Percentiles rank a stretch among this genome's conserved stretches.
Conservation (phyloP, 2,797 vertebrate genomes). For the Propithecus deckenii region DNA sequence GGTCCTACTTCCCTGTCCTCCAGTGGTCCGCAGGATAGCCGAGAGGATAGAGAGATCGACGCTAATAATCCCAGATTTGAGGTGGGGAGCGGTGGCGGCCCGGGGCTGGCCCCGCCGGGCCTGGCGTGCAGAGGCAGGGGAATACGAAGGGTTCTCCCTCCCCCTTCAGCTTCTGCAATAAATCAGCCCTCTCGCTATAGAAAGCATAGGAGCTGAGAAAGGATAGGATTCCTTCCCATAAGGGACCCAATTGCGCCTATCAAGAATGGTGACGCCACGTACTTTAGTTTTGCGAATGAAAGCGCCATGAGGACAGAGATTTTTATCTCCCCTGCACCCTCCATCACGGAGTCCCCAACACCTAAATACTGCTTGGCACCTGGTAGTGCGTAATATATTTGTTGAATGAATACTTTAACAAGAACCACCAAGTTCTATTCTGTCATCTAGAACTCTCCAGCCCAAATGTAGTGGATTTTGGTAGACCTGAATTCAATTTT, state of each 20-base stretch:
- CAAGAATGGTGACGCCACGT: neutral
- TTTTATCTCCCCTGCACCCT: neutral
- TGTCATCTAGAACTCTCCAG: neutral
- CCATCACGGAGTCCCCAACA: slow-evolving; percentile 53
- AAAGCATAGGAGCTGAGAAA: neutral
- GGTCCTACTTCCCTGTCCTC: neutral
- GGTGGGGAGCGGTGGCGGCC: neutral
- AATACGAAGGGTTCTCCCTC: neutral
- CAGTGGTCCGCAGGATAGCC: neutral
- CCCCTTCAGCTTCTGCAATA: slow-evolving; percentile 14
- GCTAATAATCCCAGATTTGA: neutral
- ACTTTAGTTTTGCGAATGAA: neutral
- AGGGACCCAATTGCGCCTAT: neutral
- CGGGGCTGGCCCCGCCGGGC: neutral
- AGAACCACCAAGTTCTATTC: neutral
- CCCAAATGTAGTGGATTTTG: neutral
- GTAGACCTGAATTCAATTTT: neutral
- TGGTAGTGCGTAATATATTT: neutral
- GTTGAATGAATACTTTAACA: neutral
- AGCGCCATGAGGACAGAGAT: neutral
- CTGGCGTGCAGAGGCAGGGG: neutral
- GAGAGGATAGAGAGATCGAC: neutral
- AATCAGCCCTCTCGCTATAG: neutral
- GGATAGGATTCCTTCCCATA: neutral
- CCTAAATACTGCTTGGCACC: slow-evolving; percentile 41